phyloP scores from a whole-genome alignment of 2,113 vertebrate species.

The Petromus typicus region DNA sequence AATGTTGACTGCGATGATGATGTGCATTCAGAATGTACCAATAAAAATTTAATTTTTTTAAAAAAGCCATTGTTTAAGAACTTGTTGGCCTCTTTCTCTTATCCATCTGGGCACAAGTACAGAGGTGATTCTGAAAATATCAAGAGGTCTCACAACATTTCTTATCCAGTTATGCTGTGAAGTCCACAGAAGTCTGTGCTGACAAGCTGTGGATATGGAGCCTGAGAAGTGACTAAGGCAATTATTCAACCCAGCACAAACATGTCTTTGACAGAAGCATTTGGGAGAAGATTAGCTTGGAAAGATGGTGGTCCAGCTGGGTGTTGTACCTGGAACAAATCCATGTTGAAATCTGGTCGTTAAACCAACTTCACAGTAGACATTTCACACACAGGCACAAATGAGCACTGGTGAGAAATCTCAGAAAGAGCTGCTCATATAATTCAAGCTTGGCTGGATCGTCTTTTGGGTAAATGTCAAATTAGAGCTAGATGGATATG shows the following conservation, averaged over 20 bases:
- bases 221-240: not conserved
- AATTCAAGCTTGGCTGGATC: not conserved
- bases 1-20: too few species aligned
- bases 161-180: not conserved
- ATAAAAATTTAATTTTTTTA: too few species aligned
- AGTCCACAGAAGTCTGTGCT: not conserved
- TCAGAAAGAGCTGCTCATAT: conserved; percentile 51
- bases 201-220: not conserved
- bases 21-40: too few species aligned
- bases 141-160: not conserved
- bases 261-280: not conserved
- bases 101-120: not conserved
- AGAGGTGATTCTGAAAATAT: not conserved
- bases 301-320: not conserved
- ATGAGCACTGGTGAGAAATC: conserved; percentile 45
- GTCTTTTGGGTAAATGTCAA: conserved; percentile 50
- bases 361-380: conserved; percentile 11
- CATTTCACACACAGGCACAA: conserved; percentile 58
- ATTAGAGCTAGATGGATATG: conserved; percentile 56
- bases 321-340: not conserved
- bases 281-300: not conserved
- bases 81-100: not conserved
- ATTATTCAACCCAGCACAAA: not conserved
- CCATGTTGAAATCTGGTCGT: conserved; percentile 36
- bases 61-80: not conserved